Evolutionary conservation across 2,113 vertebrate species (phyloP), one percentile per base, ranked within the genome.

Genomic region (Eurystomus gularis): DNA sequence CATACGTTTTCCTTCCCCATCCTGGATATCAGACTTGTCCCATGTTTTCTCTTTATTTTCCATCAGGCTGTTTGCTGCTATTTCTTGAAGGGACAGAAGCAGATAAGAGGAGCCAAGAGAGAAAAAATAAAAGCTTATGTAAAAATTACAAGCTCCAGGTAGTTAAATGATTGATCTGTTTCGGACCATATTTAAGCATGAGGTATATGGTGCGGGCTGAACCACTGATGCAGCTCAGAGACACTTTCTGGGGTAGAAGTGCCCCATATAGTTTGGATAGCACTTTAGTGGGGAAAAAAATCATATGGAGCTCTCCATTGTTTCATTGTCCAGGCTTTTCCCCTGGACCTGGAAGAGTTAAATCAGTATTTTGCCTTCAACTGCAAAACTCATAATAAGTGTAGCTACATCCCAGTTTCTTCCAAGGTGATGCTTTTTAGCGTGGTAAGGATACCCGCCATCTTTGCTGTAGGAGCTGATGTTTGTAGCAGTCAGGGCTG

Each of bases 381-480:
- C 42, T 76, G 35, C 33, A 60, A 48, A 68, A 49, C 14, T 55
- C 52, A 24, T 73, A 24, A 8, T 66, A 28, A 26, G 21, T 26
- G 15, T 17, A 42, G 28, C 29, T 82, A 48, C 44, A 65, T 18
- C 2, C 14, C 12, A n/a, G 5, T 46, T 76, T 46, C 13, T 77
- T 76, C 61, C 54, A n/a, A 57, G 58, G 3, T 52, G 12, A 11
- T 78, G 72, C 31, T 72, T 82, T 72, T 86, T 42, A 35, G 25
- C 24, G 2, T 80, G 3, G 0, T 62, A 28, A 16, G 0, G 2
- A 37, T 68, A 39, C 24, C 18, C 72, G 33, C 48, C 10, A 13
- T 46, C 35, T 77, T 33, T 73, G 46, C 54, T 72, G 28, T 42
- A 29, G 79, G 55, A 58, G 14, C 48, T 23, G 40, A 10, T 51